Evolutionary conservation across 2,888 invertebrate genomes (phyloP), one percentile per base, ranked within the genome.

Genomic region (Argyresthia goedartella): DNA sequence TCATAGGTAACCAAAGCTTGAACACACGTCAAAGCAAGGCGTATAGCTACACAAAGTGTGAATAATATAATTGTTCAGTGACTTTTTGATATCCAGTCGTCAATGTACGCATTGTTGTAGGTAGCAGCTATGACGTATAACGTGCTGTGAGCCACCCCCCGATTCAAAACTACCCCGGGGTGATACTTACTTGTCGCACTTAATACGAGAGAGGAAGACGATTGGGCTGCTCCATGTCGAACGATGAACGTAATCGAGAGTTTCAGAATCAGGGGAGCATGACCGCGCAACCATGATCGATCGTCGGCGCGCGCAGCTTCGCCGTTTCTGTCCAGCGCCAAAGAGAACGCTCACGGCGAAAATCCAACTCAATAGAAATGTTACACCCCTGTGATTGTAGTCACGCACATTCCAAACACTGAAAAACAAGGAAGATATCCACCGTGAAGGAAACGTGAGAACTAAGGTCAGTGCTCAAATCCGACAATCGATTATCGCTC

Each of bases 241-340:
- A 25, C 25, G 25, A n/a, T n/a, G n/a, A 25, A 25, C 25, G 25
- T 25, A 25, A 25, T 25, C 25, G 25, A 25, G 25, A 6, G 25
- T 25, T 25, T 25, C 25, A 25, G 39, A 39, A 9, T 9, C 39
- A n/a, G 39, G 46, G 51, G 46, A 39, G 36, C n/a, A 16, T 64
- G 69, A 67, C 70, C 81, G 70, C 73, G 84, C 85, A 81, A 74
- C 77, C 70, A 60, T 69, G 65, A 85, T 85, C 85, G 85, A 85
- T 85, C 77, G 77, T 43, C 9, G 81, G 84, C 85, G 85, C 85
- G 85, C 85, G 85, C 85, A 84, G 9, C 72, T 66, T 63, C 66
- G 66, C 73, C 77, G 73, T 78, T 71, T 78, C 70, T 66, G 68
- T 68, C 72, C 68, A 68, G 63, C 67, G 59, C 71, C 71, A 61